These are phyloP conservation scores for Tolypeutes matacus DNA, from an alignment of 2,797 vertebrate species.

Conservation along the genomic window DNA sequence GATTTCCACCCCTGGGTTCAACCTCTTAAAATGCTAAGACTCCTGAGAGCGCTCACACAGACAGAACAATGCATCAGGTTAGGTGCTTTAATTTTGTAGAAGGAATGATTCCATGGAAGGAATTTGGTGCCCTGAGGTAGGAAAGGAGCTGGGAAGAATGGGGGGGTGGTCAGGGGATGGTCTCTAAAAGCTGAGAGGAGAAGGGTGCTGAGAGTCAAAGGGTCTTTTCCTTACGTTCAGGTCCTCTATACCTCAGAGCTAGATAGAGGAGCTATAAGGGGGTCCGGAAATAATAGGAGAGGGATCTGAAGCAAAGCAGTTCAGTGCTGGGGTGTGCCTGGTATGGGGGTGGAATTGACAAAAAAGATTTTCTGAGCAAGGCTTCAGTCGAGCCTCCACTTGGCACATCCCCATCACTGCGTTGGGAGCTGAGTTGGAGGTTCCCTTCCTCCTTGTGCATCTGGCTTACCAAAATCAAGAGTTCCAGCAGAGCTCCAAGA, in stretches of 20 bases:
- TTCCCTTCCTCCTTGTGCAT: neutral
- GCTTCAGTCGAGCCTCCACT: neutral
- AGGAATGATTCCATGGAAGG: neutral
- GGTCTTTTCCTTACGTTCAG: neutral
- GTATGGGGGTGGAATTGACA: neutral
- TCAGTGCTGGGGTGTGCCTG: accelerated
- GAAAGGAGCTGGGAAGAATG: neutral
- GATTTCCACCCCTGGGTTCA: neutral
- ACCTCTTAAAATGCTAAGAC: neutral
- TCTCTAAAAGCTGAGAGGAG: neutral
- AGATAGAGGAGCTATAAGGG: neutral
- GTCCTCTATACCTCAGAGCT: neutral
- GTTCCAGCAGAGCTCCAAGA: neutral
- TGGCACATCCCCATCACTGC: neutral
- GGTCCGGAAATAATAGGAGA: neutral
- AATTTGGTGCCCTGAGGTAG: neutral
- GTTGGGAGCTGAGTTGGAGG: neutral
- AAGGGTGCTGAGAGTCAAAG: neutral
- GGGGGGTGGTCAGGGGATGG: neutral
- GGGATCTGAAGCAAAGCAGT: neutral
- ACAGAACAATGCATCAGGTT: accelerated
- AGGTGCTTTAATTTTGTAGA: neutral
- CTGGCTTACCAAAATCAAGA: neutral
- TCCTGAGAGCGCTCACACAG: neutral
- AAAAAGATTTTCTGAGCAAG: neutral